Evolutionary conservation across 2,888 invertebrate species (phyloP).

Genomic region (Tenthredo amoena): DNA sequence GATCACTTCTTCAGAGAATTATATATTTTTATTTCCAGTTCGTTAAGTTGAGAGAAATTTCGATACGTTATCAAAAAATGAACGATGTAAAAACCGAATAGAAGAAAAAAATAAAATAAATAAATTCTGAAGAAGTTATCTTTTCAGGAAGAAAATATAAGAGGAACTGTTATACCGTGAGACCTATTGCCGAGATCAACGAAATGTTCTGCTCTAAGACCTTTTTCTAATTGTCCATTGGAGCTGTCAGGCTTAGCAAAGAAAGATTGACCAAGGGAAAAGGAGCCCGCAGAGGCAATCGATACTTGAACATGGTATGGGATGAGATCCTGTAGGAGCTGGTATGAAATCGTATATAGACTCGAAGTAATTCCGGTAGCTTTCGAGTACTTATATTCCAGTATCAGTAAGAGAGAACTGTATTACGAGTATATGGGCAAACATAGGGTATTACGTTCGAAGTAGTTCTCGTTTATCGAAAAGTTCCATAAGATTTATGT

Average conservation of each 20-base stretch:
- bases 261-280: conserved; percentile 22
- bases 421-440: not conserved
- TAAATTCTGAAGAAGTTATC: no score
- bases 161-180: not conserved
- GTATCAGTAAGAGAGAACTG: not conserved
- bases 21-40: no score
- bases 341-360: not conserved
- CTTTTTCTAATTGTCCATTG: conserved; percentile 37
- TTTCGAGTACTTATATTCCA: not conserved
- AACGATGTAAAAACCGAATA: no score
- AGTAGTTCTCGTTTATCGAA: not conserved
- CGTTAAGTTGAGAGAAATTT: no score
- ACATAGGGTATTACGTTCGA: not conserved
- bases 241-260: conserved; percentile 23
- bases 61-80: no score
- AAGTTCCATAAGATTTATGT: not conserved
- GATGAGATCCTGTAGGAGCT: not conserved
- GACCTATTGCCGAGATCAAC: conserved; percentile 24
- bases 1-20: no score
- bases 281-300: not conserved
- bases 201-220: not conserved
- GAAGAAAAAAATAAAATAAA: no score
- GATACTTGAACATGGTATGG: conserved; percentile 10
- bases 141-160: not conserved
- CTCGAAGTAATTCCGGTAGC: not conserved